A percentile compares a stretch with the other conserved stretches of the same genome.
Evolutionary conservation across 2,113 vertebrate species (phyloP).

Genomic region (Nematolebias whitei): DNA sequence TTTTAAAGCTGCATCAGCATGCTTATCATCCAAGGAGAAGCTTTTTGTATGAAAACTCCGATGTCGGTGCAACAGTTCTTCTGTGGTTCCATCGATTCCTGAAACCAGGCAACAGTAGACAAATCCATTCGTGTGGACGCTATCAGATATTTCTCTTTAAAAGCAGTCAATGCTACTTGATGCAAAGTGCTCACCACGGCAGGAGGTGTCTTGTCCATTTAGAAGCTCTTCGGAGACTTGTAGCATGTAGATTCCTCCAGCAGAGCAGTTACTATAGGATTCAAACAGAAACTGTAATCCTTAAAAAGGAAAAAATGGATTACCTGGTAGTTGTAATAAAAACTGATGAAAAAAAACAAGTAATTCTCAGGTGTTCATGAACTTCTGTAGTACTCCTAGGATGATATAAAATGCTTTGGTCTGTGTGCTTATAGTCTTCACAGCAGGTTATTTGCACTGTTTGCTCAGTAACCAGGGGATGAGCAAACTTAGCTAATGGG

Average conservation of each 20-base stretch:
- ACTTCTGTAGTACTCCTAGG: slow-evolving; percentile 3
- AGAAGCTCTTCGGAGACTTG: slow-evolving; percentile 4
- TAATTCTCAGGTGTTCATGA: background rate
- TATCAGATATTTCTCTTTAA: slow-evolving; percentile 52
- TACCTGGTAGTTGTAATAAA: background rate
- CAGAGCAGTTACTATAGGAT: slow-evolving; percentile 1
- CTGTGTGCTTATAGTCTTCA: slow-evolving; percentile 19
- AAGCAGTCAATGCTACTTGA: slow-evolving; percentile 67
- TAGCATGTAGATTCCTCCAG: slow-evolving; percentile 11
- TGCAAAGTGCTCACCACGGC: slow-evolving; percentile 47
- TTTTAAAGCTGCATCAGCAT: slow-evolving; percentile 21
- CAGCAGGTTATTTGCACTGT: slow-evolving; percentile 41
- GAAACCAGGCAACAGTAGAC: slow-evolving; percentile 62
- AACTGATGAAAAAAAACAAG: slow-evolving; percentile 15
- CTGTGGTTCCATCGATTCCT: slow-evolving; percentile 60
- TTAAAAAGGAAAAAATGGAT: background rate
- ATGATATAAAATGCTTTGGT: slow-evolving; percentile 16
- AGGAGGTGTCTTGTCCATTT: slow-evolving; percentile 40
- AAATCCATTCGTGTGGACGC: slow-evolving; percentile 37
- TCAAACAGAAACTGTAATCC: background rate
- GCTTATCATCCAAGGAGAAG: slow-evolving; percentile 33
- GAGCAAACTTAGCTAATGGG: slow-evolving; percentile 26
- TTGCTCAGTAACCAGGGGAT: slow-evolving; percentile 58
- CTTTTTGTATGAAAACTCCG: slow-evolving; percentile 8
- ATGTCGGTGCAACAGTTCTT: slow-evolving; percentile 21